Evolutionary conservation across 2,797 vertebrate genomes (phyloP), one percentile per base, ranked within the genome.

Genomic region (Arctocebus calabarensis): DNA sequence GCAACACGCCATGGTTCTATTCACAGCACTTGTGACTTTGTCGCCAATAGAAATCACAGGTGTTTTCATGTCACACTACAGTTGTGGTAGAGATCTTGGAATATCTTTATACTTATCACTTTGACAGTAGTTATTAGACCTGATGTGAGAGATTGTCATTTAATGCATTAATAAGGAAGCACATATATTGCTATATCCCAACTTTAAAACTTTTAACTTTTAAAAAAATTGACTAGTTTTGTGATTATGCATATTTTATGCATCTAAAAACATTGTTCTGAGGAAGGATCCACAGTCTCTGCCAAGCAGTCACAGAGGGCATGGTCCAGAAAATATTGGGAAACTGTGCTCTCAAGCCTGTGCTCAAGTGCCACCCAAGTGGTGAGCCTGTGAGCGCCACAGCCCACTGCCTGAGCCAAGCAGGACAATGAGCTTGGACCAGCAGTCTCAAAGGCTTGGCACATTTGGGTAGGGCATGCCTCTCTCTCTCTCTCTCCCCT

Each of bases 381-480:
- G 34, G 40, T 25, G 40, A 5, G 59, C 52, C 17, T 7, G 22
- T 17, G 1, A 5, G n/a, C 6, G 10, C n/a, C 11, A 0, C 22
- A 8, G 2, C 20, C 40, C 3, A 29, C 19, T 22, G 2, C 43
- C 16, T 0, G 11, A n/a, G n/a, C 48, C 20, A 40, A 32, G 27
- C 64, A 22, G 27, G 43, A 1, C 0, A 14, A 59, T 1, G 8
- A n/a, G 55, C n/a, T 61, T 34, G 43, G 43, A 7, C 40, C 22
- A 20, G 75, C 37, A 7, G 75, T 37, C 40, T 52, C 48, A 27
- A 37, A 66, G 32, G 25, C 22, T 20, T 1, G 29, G 66, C 27
- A 37, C 5, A 0, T 9, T 32, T 7, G 5, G 27, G 52, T 2
- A 4, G 70, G 16, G 14, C 0, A 0, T n/a, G 5, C 0, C 23